Percentiles rank a stretch among this genome's conserved stretches.
Conservation (phyloP, 2,113 vertebrate species). For the Takifugu flavidus region DNA sequence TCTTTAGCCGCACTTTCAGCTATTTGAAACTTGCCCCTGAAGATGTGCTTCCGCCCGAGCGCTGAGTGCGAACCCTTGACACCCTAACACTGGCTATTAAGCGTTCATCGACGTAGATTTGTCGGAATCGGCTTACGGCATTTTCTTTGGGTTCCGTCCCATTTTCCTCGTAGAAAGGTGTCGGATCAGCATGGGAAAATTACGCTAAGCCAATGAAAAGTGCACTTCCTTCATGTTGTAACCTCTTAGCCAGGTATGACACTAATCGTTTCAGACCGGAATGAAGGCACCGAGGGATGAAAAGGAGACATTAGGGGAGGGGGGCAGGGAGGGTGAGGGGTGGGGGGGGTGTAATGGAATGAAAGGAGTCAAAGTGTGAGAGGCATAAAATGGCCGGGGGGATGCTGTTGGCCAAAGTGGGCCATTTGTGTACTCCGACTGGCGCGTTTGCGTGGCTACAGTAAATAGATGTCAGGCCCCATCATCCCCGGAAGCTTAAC, state of each 20-base stretch:
- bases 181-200: not conserved
- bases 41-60: too few species aligned
- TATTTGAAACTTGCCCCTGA: too few species aligned
- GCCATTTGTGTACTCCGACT: constrained; percentile 48
- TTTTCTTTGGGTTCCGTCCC: too few species aligned
- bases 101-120: too few species aligned
- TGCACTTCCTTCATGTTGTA: constrained; percentile 29
- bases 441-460: constrained; percentile 48
- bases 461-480: constrained; percentile 60
- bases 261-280: constrained; percentile 57
- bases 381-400: constrained; percentile 47
- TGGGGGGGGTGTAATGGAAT: constrained; percentile 41
- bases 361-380: constrained; percentile 47
- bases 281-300: constrained; percentile 40
- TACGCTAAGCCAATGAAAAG: constrained; percentile 9
- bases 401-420: constrained; percentile 57
- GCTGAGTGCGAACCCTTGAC: too few species aligned
- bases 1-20: too few species aligned
- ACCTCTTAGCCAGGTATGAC: constrained; percentile 55
- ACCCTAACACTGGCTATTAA: too few species aligned
- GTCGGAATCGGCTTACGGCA: too few species aligned
- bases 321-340: not conserved
- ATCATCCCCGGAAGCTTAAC: constrained; percentile 61
- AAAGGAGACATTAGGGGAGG: constrained; percentile 19
- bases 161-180: not conserved